Conservation (phyloP, 2,113 vertebrate genomes). For the Maccullochella peelii region DNA sequence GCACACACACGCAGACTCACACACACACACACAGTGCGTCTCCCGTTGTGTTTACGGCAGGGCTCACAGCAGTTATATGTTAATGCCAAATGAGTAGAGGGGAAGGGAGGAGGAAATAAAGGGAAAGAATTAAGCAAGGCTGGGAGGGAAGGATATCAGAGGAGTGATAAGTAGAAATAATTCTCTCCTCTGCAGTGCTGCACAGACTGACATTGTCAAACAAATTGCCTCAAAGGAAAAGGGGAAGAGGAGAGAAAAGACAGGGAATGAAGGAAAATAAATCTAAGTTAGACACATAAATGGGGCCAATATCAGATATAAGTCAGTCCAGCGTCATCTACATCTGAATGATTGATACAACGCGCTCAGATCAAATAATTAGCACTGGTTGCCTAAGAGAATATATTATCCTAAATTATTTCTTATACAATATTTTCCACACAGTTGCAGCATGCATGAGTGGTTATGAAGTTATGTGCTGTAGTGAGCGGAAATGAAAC, state of each 20-base stretch:
- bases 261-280: neutral
- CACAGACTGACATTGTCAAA: slow-evolving; percentile 65
- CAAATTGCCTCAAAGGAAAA: slow-evolving; percentile 55
- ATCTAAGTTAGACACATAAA: neutral
- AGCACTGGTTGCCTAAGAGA: neutral
- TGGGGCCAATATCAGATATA: neutral
- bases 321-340: neutral
- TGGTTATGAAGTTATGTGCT: no score
- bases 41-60: slow-evolving; percentile 59
- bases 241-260: neutral
- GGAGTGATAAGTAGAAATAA: slow-evolving; percentile 77
- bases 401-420: neutral
- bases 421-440: neutral
- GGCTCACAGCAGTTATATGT: slow-evolving; percentile 75
- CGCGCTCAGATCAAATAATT: neutral
- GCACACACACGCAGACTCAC: slow-evolving; percentile 32
- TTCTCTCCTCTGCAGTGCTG: slow-evolving; percentile 58
- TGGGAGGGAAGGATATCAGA: slow-evolving; percentile 59
- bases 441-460: neutral
- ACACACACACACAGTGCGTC: slow-evolving; percentile 29
- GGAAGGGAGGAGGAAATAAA: slow-evolving; percentile 51
- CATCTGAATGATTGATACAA: neutral
- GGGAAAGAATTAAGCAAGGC: slow-evolving; percentile 58
- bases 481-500: neutral
- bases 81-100: slow-evolving; percentile 75